Evolutionary conservation across 2,888 invertebrate genomes (phyloP), one percentile per base, ranked within the genome.

Genomic region (Didymodactylos carnosus): DNA sequence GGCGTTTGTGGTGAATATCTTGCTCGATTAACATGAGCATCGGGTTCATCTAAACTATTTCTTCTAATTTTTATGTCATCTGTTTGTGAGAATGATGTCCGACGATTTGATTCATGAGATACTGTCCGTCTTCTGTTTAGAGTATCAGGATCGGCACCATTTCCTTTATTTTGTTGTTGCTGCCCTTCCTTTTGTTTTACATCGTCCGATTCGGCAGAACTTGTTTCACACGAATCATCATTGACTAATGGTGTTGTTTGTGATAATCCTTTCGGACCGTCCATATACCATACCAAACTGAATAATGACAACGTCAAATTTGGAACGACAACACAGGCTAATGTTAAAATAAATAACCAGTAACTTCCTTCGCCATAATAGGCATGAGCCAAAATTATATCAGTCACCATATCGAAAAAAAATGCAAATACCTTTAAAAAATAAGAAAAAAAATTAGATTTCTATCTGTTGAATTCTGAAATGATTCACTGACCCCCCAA

Each of bases 371-470:
- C 71, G 6, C 29, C 14, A 69, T 53, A 74, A 72, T 74, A 74
- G 13, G 71, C 74, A 41, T 71, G 40, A 16, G 71, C 51, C 23
- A 74, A 49, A 29, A 74, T 71, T 19, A 74, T 6, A 39, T 74
- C 74, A 53, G 71, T 74, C 3, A 74, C 71, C 27, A 71, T 69
- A 71, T 74, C 74, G n/a, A 71, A 71, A 62, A 74, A 74, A 25
- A 74, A 74, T 29, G 74, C 51, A 39, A 74, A 71, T 19, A 74
- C n/a, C n/a, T n/a, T n/a, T n/a, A n/a, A n/a, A n/a, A n/a, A n/a
- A n/a, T n/a, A n/a, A n/a, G n/a, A n/a, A n/a, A n/a, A n/a, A n/a
- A n/a, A n/a, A n/a, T n/a, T n/a, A n/a, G n/a, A n/a, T n/a, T n/a
- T n/a, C n/a, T n/a, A n/a, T n/a, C n/a, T n/a, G n/a, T n/a, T n/a